Base-by-base conservation (phyloP, 2,888 invertebrate genomes). In the Sphaerophoria rueppellii region DNA sequence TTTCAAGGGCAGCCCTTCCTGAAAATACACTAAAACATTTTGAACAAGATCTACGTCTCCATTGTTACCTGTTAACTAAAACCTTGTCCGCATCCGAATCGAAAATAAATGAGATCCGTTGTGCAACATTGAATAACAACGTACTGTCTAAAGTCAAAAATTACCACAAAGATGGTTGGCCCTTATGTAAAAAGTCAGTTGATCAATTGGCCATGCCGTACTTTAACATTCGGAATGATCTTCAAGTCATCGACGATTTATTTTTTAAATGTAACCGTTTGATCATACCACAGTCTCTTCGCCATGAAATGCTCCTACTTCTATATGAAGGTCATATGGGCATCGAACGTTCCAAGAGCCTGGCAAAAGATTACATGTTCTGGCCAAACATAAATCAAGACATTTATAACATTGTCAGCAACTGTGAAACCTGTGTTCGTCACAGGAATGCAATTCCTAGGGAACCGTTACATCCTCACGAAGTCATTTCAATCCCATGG, bases 101-200 rank as follows among this genome's bases (percentile, higher is more conserved):
- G 24, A 24, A 24, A 24, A 24, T 24, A 24, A 24, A 24, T 32
- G 6, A n/a, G 40, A 54, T 1, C 14, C 34, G 50, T 35, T 35
- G 48, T 74, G 11, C 65, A 74, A 65, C 48, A 74, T 35, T 57
- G 55, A 65, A 55, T 65, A 3, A 12, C 65, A 48, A 46, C 40
- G 54, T 74, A 57, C 48, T 70, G 4, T 57, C 70, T 16, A 57
- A 6, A 43, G 46, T 48, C 46, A 70, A 46, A 58, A 57, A 57
- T 24, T 24, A 69, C 46, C 34, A 69, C 55, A n/a, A 69, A 55
- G 1, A 55, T 40, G 46, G 46, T 34, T 43, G 55, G 69, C 9
- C 24, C 2, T 24, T 24, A 24, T 24, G 24, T 24, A 24, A 24
- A 24, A 24, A 24, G 24, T 24, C 24, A 24, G 24, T 24, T 24